phyloP scores from a whole-genome alignment of 2,888 invertebrate species.

The Philaethria dido region DNA sequence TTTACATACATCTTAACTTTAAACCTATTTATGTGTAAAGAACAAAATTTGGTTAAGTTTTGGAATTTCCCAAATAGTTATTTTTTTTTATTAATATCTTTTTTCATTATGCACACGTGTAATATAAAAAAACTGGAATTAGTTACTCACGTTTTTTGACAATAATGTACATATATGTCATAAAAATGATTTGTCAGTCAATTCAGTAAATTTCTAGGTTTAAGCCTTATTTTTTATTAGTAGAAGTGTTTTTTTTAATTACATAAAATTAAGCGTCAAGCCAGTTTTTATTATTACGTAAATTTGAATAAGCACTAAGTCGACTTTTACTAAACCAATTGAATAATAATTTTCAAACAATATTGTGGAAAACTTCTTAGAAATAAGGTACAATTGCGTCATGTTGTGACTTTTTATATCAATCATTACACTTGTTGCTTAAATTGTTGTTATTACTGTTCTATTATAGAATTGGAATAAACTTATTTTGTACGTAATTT shows the following conservation, averaged over 20 bases:
- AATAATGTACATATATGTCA: too few relatives aligned
- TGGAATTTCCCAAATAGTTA: too few relatives aligned
- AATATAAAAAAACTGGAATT: background rate
- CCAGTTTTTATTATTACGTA: background rate
- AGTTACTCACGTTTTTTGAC: background rate
- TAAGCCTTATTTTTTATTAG: too few relatives aligned
- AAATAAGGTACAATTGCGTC: background rate
- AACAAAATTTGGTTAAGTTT: too few relatives aligned
- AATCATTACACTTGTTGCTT: background rate
- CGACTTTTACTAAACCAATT: background rate
- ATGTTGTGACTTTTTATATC: background rate
- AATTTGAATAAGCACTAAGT: background rate
- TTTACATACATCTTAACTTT: too few relatives aligned
- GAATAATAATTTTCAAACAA: background rate
- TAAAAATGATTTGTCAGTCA: too few relatives aligned
- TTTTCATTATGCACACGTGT: too few relatives aligned
- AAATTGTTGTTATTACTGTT: constrained; percentile 4
- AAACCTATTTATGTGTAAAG: too few relatives aligned
- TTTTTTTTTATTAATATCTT: too few relatives aligned
- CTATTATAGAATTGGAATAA: background rate
- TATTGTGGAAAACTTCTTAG: background rate
- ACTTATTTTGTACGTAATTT: background rate
- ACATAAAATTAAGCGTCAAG: background rate
- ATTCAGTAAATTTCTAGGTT: too few relatives aligned
- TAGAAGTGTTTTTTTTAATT: background rate